These are phyloP conservation scores for Caenorhabditis drosophilae DNA, from an alignment of 2,888 invertebrate genomes.

Conservation along the genomic window DNA sequence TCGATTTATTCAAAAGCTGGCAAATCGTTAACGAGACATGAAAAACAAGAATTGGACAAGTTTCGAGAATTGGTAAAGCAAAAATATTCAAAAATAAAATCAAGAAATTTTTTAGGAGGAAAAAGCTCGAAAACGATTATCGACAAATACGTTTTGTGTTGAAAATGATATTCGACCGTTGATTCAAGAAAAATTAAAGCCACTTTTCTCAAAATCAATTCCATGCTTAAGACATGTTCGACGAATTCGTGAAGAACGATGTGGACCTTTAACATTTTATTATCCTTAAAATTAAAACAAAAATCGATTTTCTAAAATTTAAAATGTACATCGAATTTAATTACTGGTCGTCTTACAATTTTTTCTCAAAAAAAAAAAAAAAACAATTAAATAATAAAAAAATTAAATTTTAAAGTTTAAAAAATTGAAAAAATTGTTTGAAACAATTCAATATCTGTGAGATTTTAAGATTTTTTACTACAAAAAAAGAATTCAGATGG, in stretches of 20 bases:
- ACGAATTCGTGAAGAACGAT: constrained; percentile 30
- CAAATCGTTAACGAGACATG: constrained; percentile 19
- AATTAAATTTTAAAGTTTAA: too few species aligned
- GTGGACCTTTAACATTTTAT: constrained; percentile 32
- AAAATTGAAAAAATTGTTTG: too few species aligned
- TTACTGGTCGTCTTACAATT: neutral
- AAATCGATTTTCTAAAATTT: neutral
- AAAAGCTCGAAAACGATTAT: constrained; percentile 20
- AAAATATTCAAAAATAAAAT: neutral
- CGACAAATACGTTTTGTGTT: constrained; percentile 18
- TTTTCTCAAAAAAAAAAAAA: too few species aligned
- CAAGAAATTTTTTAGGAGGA: constrained; percentile 17
- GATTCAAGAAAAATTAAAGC: constrained; percentile 23
- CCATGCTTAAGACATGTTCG: constrained; percentile 31
- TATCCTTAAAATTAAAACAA: constrained; percentile 5
- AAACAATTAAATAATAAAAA: too few species aligned
- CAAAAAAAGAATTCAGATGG: too few species aligned
- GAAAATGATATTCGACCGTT: constrained; percentile 31
- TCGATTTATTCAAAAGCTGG: constrained; percentile 11
- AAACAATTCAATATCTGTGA: too few species aligned
- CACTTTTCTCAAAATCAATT: constrained; percentile 20
- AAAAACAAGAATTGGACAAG: constrained; percentile 17
- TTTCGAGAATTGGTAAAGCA: constrained; percentile 22
- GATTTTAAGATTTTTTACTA: neutral
- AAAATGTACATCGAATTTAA: neutral